phyloP scores from a whole-genome alignment of 2,888 invertebrate genomes.

The Chrysolina americana region DNA sequence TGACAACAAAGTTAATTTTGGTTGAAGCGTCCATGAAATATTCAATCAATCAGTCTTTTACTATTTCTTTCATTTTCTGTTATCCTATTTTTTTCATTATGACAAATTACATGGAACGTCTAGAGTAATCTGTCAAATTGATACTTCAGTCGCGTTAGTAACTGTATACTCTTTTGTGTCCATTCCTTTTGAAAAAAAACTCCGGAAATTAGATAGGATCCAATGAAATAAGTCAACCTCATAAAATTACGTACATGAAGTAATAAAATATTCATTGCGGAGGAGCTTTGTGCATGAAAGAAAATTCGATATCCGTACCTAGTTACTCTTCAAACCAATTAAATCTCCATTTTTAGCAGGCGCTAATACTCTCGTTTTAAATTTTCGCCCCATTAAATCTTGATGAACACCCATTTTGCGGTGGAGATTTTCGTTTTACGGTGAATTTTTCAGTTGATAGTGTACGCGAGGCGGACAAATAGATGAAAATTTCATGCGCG shows the following conservation, averaged over 20 bases:
- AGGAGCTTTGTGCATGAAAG: slow-evolving; percentile 35
- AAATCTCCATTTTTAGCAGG: slow-evolving; percentile 46
- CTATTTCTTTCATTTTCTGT: too few species aligned
- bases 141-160: too few species aligned
- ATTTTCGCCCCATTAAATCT: slow-evolving; percentile 46
- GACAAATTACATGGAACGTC: too few species aligned
- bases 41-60: too few species aligned
- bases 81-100: too few species aligned
- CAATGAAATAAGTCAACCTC: too few species aligned
- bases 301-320: slow-evolving; percentile 37
- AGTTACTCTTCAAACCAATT: slow-evolving; percentile 48
- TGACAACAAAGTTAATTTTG: too few species aligned
- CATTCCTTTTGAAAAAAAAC: too few species aligned
- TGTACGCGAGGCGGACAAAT: background rate
- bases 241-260: slow-evolving; percentile 18
- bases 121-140: too few species aligned
- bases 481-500: slow-evolving; percentile 17
- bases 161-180: too few species aligned
- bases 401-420: slow-evolving; percentile 38
- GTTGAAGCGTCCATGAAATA: too few species aligned
- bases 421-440: slow-evolving; percentile 28
- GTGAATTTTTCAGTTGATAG: slow-evolving; percentile 13
- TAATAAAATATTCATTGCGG: slow-evolving; percentile 45
- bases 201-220: too few species aligned
- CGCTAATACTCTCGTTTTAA: slow-evolving; percentile 45